Evolutionary conservation across 2,797 vertebrate species (phyloP).

Genomic region (Danio albolineatus): DNA sequence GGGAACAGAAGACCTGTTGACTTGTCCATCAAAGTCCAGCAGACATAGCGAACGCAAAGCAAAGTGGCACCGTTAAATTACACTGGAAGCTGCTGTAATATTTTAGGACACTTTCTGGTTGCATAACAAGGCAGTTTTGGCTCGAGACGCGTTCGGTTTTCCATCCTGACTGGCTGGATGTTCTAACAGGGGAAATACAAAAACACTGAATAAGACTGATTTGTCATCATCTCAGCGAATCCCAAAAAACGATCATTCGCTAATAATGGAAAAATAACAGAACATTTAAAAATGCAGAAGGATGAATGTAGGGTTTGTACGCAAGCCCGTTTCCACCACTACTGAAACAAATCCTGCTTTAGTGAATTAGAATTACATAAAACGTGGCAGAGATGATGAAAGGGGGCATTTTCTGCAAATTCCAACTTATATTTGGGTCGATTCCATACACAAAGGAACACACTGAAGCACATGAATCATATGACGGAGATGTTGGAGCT

Average conservation of each 20-base stretch:
- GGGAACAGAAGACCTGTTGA: slow-evolving; percentile 2
- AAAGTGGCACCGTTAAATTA: slow-evolving; percentile 1
- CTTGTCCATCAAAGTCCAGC: slow-evolving; percentile 26
- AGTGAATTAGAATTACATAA: background rate
- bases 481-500: background rate
- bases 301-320: too few relatives aligned
- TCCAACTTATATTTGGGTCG: background rate
- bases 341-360: background rate
- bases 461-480: background rate
- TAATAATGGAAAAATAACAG: background rate
- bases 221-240: background rate
- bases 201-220: slow-evolving; percentile 12
- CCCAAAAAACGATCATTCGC: background rate
- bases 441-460: background rate
- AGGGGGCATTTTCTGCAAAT: background rate
- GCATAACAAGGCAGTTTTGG: slow-evolving; percentile 27
- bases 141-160: slow-evolving; percentile 25
- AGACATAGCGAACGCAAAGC: background rate
- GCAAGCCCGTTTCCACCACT: background rate
- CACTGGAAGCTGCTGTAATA: slow-evolving; percentile 5
- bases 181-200: slow-evolving; percentile 33
- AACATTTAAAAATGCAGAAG: background rate
- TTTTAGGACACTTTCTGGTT: background rate
- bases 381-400: background rate
- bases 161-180: slow-evolving; percentile 38